Conservation (phyloP, 2,797 vertebrate species). For the Crocidura indochinensis region DNA sequence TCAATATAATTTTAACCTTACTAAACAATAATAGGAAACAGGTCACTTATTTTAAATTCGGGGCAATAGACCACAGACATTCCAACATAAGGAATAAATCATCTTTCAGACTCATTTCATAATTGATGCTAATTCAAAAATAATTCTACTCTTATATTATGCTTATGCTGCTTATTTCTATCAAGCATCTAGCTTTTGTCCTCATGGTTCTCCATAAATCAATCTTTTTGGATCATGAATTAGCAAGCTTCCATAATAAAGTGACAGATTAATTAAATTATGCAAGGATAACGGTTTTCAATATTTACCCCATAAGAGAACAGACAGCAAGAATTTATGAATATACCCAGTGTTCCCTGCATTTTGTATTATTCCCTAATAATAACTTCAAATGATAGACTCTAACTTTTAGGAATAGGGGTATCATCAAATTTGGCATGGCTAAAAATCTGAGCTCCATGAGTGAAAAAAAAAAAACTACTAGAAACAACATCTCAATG, state of each 20-base stretch:
- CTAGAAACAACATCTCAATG: conserved; percentile 58
- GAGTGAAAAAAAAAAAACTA: conserved; percentile 60
- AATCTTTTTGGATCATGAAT: conserved; percentile 80
- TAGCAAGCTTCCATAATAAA: conserved; percentile 75
- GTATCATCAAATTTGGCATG: conserved; percentile 74
- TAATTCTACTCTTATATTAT: conserved; percentile 72
- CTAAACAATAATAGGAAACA: conserved; percentile 22
- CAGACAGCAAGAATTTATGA: conserved; percentile 80
- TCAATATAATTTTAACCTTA: conserved; percentile 61
- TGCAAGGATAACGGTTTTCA: conserved; percentile 82
- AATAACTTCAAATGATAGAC: conserved; percentile 76
- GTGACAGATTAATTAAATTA: conserved; percentile 86
- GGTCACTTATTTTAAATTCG: neutral
- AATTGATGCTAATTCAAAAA: conserved; percentile 80
- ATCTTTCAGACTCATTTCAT: conserved; percentile 71
- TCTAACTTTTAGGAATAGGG: conserved; percentile 75
- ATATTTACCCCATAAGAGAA: conserved; percentile 48
- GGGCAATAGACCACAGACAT: conserved; percentile 54
- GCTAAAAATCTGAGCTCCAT: conserved; percentile 70
- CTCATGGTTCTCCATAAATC: conserved; percentile 71
- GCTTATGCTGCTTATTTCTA: conserved; percentile 58
- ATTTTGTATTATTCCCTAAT: conserved; percentile 65
- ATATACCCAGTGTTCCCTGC: conserved; percentile 65
- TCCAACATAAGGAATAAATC: conserved; percentile 68
- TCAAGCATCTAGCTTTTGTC: conserved; percentile 64